Percentiles rank a stretch among this genome's conserved stretches.
Evolutionary conservation across 2,797 vertebrate genomes (phyloP).

Genomic region (Ceryle rudis): DNA sequence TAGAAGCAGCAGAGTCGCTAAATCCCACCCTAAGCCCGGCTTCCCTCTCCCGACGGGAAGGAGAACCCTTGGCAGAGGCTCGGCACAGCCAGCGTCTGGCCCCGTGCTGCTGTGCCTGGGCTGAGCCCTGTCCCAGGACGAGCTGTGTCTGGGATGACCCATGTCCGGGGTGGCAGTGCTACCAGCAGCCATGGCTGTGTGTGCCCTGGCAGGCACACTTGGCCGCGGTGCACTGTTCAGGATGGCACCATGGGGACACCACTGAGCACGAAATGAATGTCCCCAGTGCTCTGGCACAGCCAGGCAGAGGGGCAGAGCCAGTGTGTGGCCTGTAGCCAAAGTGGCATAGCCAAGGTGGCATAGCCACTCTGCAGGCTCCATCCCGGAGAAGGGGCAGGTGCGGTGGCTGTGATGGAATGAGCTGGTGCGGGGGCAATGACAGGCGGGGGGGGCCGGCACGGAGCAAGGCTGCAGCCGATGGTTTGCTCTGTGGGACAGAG

Average conservation of each 20-base stretch:
- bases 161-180: background rate
- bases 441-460: rapidly evolving
- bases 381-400: rapidly evolving
- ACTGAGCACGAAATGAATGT: rapidly evolving
- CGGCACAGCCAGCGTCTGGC: rapidly evolving
- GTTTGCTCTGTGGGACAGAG: slow-evolving; percentile 44
- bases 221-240: rapidly evolving
- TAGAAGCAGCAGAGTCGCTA: background rate
- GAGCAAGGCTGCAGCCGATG: background rate
- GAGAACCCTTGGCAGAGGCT: background rate
- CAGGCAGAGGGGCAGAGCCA: background rate
- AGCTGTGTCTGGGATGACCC: background rate
- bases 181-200: rapidly evolving
- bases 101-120: background rate
- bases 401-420: rapidly evolving
- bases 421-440: background rate
- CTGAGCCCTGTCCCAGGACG: background rate
- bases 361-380: rapidly evolving
- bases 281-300: rapidly evolving
- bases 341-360: background rate
- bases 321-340: background rate
- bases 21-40: background rate
- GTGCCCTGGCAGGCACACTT: rapidly evolving
- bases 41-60: background rate
- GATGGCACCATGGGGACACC: background rate